A percentile compares a stretch with the other conserved stretches of the same genome.
These are phyloP conservation scores for Calliphora vicina DNA, from an alignment of 1,140 invertebrate species.

Conservation along the genomic window DNA sequence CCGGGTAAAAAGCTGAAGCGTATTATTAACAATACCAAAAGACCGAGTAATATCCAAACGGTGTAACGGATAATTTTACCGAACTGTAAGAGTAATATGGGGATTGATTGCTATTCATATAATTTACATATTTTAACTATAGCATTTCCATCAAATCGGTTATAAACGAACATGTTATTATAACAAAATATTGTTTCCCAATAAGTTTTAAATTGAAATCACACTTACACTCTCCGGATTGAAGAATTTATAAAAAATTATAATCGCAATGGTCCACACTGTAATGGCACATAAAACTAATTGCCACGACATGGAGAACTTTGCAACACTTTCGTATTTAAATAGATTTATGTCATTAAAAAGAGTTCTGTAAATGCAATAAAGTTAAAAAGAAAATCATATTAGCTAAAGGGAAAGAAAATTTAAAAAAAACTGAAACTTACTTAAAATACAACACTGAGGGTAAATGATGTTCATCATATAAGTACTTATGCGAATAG, in stretches of 20 bases:
- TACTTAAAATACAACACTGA: constrained; percentile 53
- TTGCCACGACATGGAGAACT: constrained; percentile 13
- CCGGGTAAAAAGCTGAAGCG: constrained; percentile 69
- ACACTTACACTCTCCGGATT: constrained; percentile 44
- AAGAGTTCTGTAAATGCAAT: not conserved
- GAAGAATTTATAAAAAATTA: constrained; percentile 47
- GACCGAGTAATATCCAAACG: constrained; percentile 39
- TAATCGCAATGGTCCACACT: constrained; percentile 43
- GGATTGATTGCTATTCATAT: no score
- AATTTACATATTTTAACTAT: no score
- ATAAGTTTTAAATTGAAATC: no score
- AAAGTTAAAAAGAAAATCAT: no score
- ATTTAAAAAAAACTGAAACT: constrained; percentile 21
- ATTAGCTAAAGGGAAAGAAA: no score
- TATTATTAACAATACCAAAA: constrained; percentile 44
- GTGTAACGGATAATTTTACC: constrained; percentile 45
- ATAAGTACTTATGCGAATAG: not conserved
- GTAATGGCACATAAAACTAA: constrained; percentile 23
- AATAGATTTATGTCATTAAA: constrained; percentile 2
- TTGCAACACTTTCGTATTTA: not conserved
- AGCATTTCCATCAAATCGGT: no score
- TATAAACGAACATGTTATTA: no score
- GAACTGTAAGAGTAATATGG: constrained; percentile 40
- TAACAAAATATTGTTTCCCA: no score
- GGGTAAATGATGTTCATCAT: constrained; percentile 41